Evolutionary conservation across 2,797 vertebrate genomes (phyloP).

Genomic region (Notolepis coatsorum): DNA sequence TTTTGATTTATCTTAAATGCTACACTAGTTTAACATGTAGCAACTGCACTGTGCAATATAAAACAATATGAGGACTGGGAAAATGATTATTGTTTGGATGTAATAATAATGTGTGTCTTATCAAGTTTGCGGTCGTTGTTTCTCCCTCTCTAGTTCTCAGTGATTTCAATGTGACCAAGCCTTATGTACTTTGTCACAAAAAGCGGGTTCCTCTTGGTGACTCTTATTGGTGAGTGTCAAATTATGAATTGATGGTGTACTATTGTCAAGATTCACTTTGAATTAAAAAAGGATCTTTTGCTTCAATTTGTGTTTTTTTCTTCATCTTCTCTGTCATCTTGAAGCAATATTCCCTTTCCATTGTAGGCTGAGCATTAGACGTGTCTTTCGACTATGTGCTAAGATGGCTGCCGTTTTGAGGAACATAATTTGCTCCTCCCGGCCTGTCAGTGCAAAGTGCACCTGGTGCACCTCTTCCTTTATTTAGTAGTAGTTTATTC

Average conservation of each 20-base stretch:
- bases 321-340: slow-evolving; percentile 18
- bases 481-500: no score
- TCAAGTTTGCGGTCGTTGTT: slow-evolving; percentile 93
- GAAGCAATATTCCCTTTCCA: no score
- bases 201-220: slow-evolving; percentile 99
- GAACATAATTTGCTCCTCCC: no score
- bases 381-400: no score
- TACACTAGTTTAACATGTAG: slow-evolving; percentile 99
- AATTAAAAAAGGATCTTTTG: slow-evolving; percentile 98
- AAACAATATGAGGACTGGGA: slow-evolving; percentile 97
- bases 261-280: slow-evolving; percentile 99
- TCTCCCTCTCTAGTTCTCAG: slow-evolving; percentile 94
- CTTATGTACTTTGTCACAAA: slow-evolving; percentile 99
- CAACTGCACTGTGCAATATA: slow-evolving; percentile 99
- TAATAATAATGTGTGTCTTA: slow-evolving; percentile 94
- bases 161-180: slow-evolving; percentile 99
- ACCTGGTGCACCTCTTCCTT: no score
- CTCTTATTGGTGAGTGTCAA: slow-evolving; percentile 99
- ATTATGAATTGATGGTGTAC: slow-evolving; percentile 99
- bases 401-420: no score
- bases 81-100: slow-evolving; percentile 90
- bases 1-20: slow-evolving; percentile 86
- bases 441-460: no score
- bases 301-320: slow-evolving; percentile 65
- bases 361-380: no score